These are phyloP conservation scores for Rhimphoctona megacephalus DNA, from an alignment of 2,888 invertebrate genomes.

Conservation along the genomic window DNA sequence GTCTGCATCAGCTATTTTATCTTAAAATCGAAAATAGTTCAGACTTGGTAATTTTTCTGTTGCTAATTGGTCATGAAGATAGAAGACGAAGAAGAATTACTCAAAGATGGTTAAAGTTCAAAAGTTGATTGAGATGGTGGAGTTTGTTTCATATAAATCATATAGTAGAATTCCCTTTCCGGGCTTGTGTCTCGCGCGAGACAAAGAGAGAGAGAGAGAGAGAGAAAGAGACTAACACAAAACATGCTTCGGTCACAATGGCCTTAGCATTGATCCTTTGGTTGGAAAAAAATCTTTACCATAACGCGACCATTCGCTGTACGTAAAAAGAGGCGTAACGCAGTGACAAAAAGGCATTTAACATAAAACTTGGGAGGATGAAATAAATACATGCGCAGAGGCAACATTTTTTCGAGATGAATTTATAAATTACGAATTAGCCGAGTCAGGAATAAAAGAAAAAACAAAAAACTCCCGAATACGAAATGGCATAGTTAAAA, in stretches of 20 bases:
- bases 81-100: background rate
- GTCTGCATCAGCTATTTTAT: no score
- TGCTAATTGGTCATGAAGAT: background rate
- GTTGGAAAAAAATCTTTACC: constrained; percentile 47
- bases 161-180: constrained; percentile 5
- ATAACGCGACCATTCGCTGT: constrained; percentile 25
- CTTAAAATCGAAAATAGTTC: background rate
- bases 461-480: no score
- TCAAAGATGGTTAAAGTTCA: constrained; percentile 15
- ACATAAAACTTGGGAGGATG: constrained; percentile 31
- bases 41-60: background rate
- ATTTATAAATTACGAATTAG: constrained; percentile 7
- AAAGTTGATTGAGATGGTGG: background rate
- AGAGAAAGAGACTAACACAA: background rate
- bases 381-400: background rate
- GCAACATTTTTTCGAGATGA: constrained; percentile 18
- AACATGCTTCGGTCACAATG: constrained; percentile 10
- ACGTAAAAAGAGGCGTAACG: constrained; percentile 22
- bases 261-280: constrained; percentile 28
- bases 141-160: constrained; percentile 10
- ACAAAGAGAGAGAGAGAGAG: background rate
- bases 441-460: background rate
- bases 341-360: constrained; percentile 46
- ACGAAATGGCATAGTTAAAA: no score
- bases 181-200: background rate